These are phyloP conservation scores for Phalanger gymnotis DNA, from an alignment of 2,797 vertebrate genomes.

Conservation along the genomic window DNA sequence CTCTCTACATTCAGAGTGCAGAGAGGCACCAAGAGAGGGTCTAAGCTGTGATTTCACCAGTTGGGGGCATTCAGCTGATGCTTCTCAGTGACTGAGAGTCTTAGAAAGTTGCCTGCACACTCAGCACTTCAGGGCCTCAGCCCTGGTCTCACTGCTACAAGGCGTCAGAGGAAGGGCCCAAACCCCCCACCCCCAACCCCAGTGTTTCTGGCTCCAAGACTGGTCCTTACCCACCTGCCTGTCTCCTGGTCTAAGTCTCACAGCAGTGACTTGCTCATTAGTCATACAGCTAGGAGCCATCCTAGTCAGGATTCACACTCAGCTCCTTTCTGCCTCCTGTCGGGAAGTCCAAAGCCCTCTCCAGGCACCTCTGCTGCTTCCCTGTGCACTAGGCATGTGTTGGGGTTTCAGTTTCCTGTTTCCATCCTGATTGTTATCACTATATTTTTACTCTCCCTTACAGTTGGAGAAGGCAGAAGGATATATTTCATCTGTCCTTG, in stretches of 20 bases:
- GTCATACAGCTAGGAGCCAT: neutral
- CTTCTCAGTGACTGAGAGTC: neutral
- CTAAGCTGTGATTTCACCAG: neutral
- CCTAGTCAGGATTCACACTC: neutral
- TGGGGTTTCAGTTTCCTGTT: neutral
- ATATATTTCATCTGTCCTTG: constrained; percentile 76
- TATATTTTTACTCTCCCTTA: neutral
- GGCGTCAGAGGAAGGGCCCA: neutral
- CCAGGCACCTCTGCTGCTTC: neutral
- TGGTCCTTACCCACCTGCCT: neutral
- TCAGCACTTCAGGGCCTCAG: neutral
- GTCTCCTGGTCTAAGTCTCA: neutral
- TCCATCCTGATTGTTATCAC: rapidly evolving
- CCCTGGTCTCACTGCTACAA: neutral
- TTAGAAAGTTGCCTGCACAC: neutral
- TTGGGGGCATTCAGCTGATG: too few species aligned
- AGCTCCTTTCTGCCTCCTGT: neutral
- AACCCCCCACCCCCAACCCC: neutral
- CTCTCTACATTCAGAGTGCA: neutral
- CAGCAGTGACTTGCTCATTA: neutral
- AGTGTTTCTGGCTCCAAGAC: neutral
- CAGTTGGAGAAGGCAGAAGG: constrained; percentile 46
- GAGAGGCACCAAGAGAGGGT: neutral
- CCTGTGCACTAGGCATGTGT: neutral
- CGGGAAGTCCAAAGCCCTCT: neutral